Conservation (phyloP, 2,888 invertebrate genomes). For the Napeogenes inachia region DNA sequence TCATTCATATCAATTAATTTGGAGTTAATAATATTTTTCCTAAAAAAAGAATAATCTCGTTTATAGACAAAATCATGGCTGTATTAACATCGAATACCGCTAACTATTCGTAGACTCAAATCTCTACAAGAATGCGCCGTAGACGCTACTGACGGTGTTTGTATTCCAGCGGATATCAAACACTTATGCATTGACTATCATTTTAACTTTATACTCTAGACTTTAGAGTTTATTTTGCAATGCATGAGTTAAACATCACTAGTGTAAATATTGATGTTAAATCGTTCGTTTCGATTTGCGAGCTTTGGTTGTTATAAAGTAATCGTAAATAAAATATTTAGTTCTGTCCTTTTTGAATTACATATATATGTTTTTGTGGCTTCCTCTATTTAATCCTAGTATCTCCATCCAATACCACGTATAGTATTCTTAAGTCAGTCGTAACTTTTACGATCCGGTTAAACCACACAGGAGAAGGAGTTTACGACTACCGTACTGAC, state of each 20-base stretch:
- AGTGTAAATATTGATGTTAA: slow-evolving; percentile 14
- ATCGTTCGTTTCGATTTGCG: slow-evolving; percentile 11
- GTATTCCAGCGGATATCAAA: slow-evolving; percentile 17
- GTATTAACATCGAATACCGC: slow-evolving; percentile 19
- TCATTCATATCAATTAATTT: no score
- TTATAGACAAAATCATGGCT: slow-evolving; percentile 1
- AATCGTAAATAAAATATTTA: background rate
- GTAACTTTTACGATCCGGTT: slow-evolving; percentile 30
- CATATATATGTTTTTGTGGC: background rate
- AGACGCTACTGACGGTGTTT: slow-evolving; percentile 18
- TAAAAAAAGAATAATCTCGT: background rate
- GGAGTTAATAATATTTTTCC: background rate
- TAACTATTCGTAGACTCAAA: slow-evolving; percentile 24
- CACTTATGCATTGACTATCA: slow-evolving; percentile 1
- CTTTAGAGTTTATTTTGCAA: slow-evolving; percentile 4
- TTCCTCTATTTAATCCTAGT: slow-evolving; percentile 1
- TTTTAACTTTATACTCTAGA: background rate
- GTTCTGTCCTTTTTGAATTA: background rate
- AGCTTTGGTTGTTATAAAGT: slow-evolving; percentile 3
- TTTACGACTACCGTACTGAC: slow-evolving; percentile 15
- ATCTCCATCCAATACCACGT: background rate
- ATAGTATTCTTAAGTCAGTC: slow-evolving; percentile 14
- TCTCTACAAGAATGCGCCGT: slow-evolving; percentile 23
- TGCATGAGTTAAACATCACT: background rate
- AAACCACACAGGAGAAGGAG: slow-evolving; percentile 14